Evolutionary conservation across 2,113 vertebrate species (phyloP), one percentile per base, ranked within the genome.

Genomic region (Pristiophorus japonicus): DNA sequence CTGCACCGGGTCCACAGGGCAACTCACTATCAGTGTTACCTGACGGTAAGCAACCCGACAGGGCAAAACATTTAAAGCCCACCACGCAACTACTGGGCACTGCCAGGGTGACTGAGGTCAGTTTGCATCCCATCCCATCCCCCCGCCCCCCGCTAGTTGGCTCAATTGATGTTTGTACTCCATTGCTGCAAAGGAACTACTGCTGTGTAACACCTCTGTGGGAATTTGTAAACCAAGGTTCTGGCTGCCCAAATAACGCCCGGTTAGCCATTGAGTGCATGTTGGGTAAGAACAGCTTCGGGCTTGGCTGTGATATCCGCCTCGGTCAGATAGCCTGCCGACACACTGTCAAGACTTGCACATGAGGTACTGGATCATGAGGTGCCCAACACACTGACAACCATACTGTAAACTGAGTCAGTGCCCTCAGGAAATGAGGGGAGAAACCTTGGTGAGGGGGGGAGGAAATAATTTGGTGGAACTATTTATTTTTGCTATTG

Each of bases 121-220:
- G n/a, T n/a, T n/a, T n/a, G n/a, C 34, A 18, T 14, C 16, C 4
- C 59, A 12, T 55, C 47, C 51, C 20, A 0, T 22, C 18, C 88
- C 34, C n/a, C 14, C 20, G 0, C 45, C 18, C 88, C 34, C n/a
- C 14, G 10, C 88, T 38, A 63, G n/a, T 22, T 92, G 88, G n/a
- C n/a, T 22, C 16, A 42, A 24, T 92, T 62, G n/a, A 18, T 63
- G 34, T 63, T 22, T n/a, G 55, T 34, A 42, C 78, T 81, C 38
- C 78, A 81, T 38, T 92, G 62, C 59, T 81, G 59, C 59, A 63
- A 92, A 92, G 88, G 88, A 92, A 63, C 55, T 38, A 92, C 59
- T 63, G 88, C 59, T 92, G 88, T 63, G 59, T 20, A 63, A 92
- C 59, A 38, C 59, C 88, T 92, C 59, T 2, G 18, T 16, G 38